phyloP scores from a whole-genome alignment of 2,797 vertebrate genomes.

The Acanthopagrus latus region DNA sequence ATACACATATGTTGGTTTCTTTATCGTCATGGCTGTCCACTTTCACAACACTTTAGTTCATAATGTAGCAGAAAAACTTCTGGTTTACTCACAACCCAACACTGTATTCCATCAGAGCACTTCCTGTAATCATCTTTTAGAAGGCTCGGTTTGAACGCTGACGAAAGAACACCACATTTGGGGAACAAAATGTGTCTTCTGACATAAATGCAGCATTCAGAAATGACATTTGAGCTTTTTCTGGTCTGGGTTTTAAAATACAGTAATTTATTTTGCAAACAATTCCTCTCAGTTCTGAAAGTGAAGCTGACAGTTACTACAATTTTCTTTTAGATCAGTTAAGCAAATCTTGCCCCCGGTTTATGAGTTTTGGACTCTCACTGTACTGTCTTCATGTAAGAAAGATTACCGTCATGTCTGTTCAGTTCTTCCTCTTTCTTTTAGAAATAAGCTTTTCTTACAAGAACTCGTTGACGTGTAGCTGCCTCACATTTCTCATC shows the following conservation, averaged over 20 bases:
- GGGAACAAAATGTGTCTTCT: background rate
- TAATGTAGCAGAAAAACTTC: background rate
- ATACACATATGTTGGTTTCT: background rate
- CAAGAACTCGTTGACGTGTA: constrained; percentile 27
- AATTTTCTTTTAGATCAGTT: background rate
- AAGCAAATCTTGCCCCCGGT: background rate
- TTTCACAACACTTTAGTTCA: background rate
- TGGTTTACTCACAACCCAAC: constrained; percentile 1
- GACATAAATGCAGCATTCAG: background rate
- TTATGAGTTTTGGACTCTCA: background rate
- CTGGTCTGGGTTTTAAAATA: background rate
- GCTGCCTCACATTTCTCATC: background rate
- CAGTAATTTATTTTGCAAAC: background rate
- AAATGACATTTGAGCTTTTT: background rate
- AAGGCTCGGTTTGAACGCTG: constrained; percentile 12
- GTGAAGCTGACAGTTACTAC: background rate
- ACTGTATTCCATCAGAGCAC: constrained; percentile 2
- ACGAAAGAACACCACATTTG: constrained; percentile 44
- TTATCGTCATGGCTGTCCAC: background rate
- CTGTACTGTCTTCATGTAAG: background rate
- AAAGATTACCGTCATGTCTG: constrained; percentile 13
- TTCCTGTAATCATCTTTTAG: constrained; percentile 23
- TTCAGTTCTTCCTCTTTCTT: constrained; percentile 53
- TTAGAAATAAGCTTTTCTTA: constrained; percentile 7
- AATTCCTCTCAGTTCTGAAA: background rate